Evolutionary conservation across 2,888 invertebrate species (phyloP).

Genomic region (Synanthedon vespiformis): DNA sequence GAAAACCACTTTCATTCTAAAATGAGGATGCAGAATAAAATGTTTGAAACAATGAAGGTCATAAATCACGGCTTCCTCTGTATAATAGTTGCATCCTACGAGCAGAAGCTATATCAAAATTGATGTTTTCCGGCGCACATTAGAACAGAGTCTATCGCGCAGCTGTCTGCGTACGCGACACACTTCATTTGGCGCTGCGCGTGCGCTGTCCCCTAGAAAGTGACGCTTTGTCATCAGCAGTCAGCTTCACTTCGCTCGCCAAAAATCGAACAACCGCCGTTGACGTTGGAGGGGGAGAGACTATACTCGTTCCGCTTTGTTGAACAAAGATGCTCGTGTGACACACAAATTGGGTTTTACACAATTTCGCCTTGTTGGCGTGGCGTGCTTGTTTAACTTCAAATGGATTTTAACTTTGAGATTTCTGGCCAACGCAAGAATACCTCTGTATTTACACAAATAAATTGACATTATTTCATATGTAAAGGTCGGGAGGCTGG

Average conservation of each 20-base stretch:
- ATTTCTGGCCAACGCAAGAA: too few relatives aligned
- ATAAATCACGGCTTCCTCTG: conserved; percentile 65
- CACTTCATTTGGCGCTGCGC: conserved; percentile 65
- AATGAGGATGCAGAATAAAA: conserved; percentile 39
- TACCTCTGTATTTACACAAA: too few relatives aligned
- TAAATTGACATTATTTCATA: too few relatives aligned
- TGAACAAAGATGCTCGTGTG: conserved; percentile 14
- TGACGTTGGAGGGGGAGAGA: conserved; percentile 24
- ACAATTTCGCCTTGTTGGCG: background rate
- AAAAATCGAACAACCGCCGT: conserved; percentile 45
- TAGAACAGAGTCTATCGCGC: conserved; percentile 53
- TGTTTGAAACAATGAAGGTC: conserved; percentile 62
- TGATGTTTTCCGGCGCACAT: conserved; percentile 67
- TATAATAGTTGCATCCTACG: conserved; percentile 62
- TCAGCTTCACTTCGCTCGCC: conserved; percentile 32
- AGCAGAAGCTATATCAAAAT: conserved; percentile 61
- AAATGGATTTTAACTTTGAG: background rate
- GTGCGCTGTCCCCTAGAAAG: conserved; percentile 56
- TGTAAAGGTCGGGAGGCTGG: too few relatives aligned
- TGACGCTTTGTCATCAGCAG: conserved; percentile 48
- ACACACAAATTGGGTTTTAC: too few relatives aligned
- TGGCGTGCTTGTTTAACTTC: background rate
- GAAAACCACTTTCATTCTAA: conserved; percentile 20
- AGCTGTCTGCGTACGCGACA: conserved; percentile 62
- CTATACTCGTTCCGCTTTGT: conserved; percentile 14